Conservation (phyloP, 2,113 vertebrate genomes). For the Syngnathoides biaculeatus region DNA sequence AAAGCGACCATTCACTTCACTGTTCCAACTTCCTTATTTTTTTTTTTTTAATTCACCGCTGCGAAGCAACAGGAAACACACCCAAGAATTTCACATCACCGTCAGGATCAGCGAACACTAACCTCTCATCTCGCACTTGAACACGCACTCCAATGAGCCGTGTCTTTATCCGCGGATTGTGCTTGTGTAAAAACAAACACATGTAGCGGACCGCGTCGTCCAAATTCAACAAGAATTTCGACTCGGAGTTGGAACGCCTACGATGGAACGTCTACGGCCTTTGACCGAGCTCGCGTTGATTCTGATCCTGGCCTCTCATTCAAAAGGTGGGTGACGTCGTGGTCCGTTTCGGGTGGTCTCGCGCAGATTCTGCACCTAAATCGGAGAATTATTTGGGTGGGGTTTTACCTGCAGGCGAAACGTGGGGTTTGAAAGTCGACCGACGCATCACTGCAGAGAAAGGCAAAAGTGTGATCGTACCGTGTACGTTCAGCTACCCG, state of each 20-base stretch:
- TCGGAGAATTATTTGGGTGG: neutral
- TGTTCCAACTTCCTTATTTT: slow-evolving; percentile 40
- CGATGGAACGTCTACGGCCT: slow-evolving; percentile 9
- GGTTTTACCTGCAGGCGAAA: neutral
- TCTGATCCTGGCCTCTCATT: slow-evolving; percentile 13
- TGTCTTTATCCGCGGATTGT: neutral
- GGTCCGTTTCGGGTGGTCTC: neutral
- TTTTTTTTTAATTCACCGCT: neutral
- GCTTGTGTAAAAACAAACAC: neutral
- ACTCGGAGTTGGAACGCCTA: slow-evolving; percentile 4
- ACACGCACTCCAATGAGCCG: neutral
- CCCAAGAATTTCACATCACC: slow-evolving; percentile 21
- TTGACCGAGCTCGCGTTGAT: slow-evolving; percentile 29
- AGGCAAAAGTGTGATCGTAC: slow-evolving; percentile 10
- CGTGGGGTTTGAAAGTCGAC: neutral
- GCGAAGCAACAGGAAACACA: slow-evolving; percentile 57
- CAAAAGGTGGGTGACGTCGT: slow-evolving; percentile 36
- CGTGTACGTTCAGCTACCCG: slow-evolving; percentile 13
- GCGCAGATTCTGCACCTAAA: neutral
- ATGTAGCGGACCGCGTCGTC: neutral
- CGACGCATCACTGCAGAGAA: rapidly evolving
- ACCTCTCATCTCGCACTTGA: neutral
- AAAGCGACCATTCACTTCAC: neutral
- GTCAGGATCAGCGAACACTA: neutral
- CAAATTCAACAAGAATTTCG: neutral